These are phyloP conservation scores for Diuraphis noxia DNA, from an alignment of 1,140 invertebrate species.

Conservation along the genomic window DNA sequence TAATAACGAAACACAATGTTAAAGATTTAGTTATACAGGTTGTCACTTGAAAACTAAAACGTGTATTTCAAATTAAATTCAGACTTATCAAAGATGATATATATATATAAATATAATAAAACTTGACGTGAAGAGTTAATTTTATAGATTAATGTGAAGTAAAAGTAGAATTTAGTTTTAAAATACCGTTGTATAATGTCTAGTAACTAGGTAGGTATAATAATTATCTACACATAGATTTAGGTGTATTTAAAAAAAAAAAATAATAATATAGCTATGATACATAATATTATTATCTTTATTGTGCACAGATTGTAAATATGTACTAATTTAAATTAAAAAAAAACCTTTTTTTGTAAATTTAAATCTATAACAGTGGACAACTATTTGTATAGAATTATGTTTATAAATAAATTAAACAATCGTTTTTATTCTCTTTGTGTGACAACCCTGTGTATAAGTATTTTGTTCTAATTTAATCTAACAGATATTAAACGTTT, in stretches of 20 bases:
- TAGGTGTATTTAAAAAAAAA: neutral
- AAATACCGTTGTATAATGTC: neutral
- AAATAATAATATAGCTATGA: neutral
- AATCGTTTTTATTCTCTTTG: neutral
- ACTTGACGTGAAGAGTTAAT: neutral
- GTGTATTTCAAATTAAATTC: neutral
- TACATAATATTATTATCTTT: neutral
- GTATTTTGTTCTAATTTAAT: constrained; percentile 8
- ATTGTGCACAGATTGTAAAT: neutral
- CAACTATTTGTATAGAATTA: neutral
- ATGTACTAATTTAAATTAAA: neutral
- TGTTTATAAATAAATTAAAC: neutral
- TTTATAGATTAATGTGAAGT: neutral
- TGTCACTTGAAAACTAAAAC: constrained; percentile 20
- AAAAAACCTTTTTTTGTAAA: neutral
- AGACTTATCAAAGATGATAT: neutral
- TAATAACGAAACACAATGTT: neutral
- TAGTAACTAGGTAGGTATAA: neutral
- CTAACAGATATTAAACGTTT: neutral
- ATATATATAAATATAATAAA: neutral
- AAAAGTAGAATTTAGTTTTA: neutral
- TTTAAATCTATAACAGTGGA: neutral
- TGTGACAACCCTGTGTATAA: neutral
- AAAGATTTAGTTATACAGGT: neutral
- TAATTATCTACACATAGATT: neutral